Base-by-base conservation (phyloP, 1,140 invertebrate species). In the Zaprionus vittiger region DNA sequence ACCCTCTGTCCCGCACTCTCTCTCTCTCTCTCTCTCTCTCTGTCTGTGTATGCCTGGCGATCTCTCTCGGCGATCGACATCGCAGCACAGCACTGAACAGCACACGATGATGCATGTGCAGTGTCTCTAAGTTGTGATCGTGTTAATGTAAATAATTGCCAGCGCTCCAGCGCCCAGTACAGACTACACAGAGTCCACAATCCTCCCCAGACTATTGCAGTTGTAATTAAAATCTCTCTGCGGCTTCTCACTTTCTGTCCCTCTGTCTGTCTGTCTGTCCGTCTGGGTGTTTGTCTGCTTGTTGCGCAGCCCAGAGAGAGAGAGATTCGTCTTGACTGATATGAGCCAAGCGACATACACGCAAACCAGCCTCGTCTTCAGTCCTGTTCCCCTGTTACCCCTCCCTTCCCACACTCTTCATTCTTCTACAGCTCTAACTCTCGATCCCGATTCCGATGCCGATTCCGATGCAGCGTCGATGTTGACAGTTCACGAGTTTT, bases 121-220 rank as follows among this genome's bases (percentile, higher is more conserved):
- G 72, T 91, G 83, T 85, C 90, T 83, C 80, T 91, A 84, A 91
- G 91, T 90, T 91, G 90, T 91, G 90, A 91, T 91, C 90, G 90
- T 91, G 90, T 91, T 91, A 91, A 91, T 91, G 90, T 91, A 91
- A 91, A 91, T 91, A 91, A 91, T 91, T 91, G 90, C 90, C 91
- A 91, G 90, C 52, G 66, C 71, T 67, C 67, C 64, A 65, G 63
- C 5, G 15, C 63, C 38, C 49, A 56, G 38, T 44, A 31, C n/a
- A 44, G 15, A 44, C 15, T 9, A 17, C n/a, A 7, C 41, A 47
- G 47, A 54, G 49, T 61, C 15, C 52, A 24, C 20, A 59, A 14
- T 56, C 22, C 17, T 20, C 22, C 44, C 15, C 55, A 68, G 73
- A 57, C 73, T 57, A 77, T 62, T 60, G 76, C 67, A 85, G 79